Conservation (phyloP, 2,888 invertebrate species). For the Callyntrura sp. region DNA sequence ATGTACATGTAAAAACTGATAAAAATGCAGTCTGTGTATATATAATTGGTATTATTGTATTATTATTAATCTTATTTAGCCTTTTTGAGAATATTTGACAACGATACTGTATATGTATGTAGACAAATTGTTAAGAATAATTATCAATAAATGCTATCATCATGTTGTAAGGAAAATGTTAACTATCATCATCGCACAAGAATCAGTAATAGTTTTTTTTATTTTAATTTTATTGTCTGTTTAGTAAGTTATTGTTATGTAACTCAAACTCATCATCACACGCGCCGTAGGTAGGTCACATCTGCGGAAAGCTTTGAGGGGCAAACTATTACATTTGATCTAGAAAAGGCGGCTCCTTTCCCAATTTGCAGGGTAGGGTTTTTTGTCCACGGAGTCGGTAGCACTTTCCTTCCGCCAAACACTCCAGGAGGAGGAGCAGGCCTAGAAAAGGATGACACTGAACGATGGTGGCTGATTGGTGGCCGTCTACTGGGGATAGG, state of each 20-base stretch:
- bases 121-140: constrained; percentile 57
- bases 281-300: constrained; percentile 80
- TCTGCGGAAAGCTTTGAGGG: constrained; percentile 82
- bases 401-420: constrained; percentile 71
- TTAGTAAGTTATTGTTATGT: background rate
- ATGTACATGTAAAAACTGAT: constrained; percentile 48
- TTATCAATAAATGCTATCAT: constrained; percentile 67
- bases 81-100: constrained; percentile 67
- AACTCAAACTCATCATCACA: background rate
- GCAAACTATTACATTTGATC: constrained; percentile 76
- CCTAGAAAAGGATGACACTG: constrained; percentile 58
- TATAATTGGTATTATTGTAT: constrained; percentile 49
- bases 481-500: constrained; percentile 60
- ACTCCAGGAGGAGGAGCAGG: constrained; percentile 69
- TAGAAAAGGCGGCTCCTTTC: constrained; percentile 72
- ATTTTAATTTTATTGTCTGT: background rate
- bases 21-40: constrained; percentile 72
- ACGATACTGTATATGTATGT: constrained; percentile 62
- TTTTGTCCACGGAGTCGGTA: constrained; percentile 70
- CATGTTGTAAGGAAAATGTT: constrained; percentile 53
- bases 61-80: constrained; percentile 65
- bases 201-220: background rate
- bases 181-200: background rate
- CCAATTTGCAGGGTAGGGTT: constrained; percentile 73
- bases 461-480: constrained; percentile 55